Evolutionary conservation across 30 jellyfish, hydroid and myxozoan species (phyloP).

Genomic region (Cassiopea xamachana): DNA sequence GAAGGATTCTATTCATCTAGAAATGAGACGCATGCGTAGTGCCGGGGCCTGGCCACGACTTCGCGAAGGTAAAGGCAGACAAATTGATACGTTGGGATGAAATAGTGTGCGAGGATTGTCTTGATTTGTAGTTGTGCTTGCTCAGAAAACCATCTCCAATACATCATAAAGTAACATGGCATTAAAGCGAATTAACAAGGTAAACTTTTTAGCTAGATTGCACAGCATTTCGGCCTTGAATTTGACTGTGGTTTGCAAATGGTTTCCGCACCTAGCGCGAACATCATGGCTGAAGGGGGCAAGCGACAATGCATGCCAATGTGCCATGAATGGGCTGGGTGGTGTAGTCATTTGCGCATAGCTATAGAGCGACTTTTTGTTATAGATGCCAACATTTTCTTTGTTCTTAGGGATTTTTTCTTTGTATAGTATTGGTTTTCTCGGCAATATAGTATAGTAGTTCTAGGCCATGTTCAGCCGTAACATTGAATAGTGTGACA

Average conservation of each 20-base stretch:
- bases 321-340: background rate
- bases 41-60: slow-evolving; percentile 80
- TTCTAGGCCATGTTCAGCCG: background rate
- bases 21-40: slow-evolving; percentile 55
- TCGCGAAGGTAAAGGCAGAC: slow-evolving; percentile 17
- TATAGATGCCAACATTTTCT: background rate
- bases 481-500: background rate
- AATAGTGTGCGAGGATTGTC: slow-evolving; percentile 10
- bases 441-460: background rate
- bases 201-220: slow-evolving; percentile 17
- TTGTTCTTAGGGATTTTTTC: background rate
- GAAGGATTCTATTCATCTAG: slow-evolving; percentile 32
- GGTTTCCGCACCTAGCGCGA: slow-evolving; percentile 50
- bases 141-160: background rate
- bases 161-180: slow-evolving; percentile 51
- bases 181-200: slow-evolving; percentile 65
- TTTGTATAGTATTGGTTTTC: background rate
- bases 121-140: slow-evolving; percentile 31
- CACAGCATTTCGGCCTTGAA: slow-evolving; percentile 11
- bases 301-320: background rate
- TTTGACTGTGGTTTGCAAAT: slow-evolving; percentile 13
- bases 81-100: slow-evolving; percentile 33
- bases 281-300: slow-evolving; percentile 36
- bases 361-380: background rate
- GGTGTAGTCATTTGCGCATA: background rate